Conservation (phyloP, 2,797 vertebrate species). For the Leucoraja ocellata region DNA sequence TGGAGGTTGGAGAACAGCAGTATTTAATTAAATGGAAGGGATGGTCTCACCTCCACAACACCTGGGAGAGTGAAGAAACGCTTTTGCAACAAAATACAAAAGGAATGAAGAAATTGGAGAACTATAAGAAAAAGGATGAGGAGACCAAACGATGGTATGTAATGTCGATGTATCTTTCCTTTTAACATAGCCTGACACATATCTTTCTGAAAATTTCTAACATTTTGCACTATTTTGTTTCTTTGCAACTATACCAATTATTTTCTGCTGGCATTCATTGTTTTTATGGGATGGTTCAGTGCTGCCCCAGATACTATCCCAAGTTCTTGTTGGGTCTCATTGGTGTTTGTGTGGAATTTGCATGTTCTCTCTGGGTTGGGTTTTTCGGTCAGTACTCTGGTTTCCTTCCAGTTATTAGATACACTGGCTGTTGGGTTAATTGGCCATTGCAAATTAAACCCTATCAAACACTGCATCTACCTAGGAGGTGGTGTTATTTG, state of each 20-base stretch:
- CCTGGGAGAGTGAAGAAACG: conserved; percentile 95
- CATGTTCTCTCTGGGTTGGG: too few species aligned
- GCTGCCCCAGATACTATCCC: too few species aligned
- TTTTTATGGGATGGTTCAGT: neutral
- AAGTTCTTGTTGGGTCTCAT: too few species aligned
- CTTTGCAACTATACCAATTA: neutral
- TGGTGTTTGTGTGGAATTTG: too few species aligned
- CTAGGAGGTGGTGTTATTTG: neutral
- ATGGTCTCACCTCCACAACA: conserved; percentile 98
- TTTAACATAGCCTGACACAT: neutral
- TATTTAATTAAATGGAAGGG: conserved; percentile 99
- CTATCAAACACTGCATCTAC: neutral
- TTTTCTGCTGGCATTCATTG: neutral
- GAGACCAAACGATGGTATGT: conserved; percentile 85
- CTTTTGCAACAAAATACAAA: conserved; percentile 92
- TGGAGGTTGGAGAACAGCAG: conserved; percentile 77
- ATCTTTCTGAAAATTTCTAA: neutral
- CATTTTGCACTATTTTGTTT: neutral
- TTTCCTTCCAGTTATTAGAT: too few species aligned
- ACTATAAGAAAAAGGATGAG: conserved; percentile 95
- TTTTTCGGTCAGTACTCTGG: too few species aligned
- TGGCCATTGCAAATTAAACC: too few species aligned
- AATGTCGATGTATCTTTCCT: neutral
- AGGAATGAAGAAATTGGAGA: conserved; percentile 98
- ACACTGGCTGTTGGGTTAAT: too few species aligned